Evolutionary conservation across 2,888 invertebrate species (phyloP).

Genomic region (Pollenia griseotomentosa): DNA sequence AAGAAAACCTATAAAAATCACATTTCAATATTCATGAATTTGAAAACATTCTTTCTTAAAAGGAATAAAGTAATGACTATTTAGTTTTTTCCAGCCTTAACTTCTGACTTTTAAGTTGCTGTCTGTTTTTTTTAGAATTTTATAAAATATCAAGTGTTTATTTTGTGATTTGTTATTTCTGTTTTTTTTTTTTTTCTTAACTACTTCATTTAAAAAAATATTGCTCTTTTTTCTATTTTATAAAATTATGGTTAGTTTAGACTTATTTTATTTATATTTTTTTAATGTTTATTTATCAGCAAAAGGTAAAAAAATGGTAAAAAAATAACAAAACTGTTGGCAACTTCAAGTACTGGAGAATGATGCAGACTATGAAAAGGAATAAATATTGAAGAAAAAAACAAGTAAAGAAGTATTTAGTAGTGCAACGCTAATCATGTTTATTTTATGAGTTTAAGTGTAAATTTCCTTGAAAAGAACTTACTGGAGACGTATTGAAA

Average conservation of each 20-base stretch:
- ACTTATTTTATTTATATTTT: too few species aligned
- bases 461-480: slow-evolving; percentile 71
- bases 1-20: slow-evolving; percentile 25
- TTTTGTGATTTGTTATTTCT: slow-evolving; percentile 66
- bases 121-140: background rate
- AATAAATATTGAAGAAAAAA: slow-evolving; percentile 13
- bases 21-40: slow-evolving; percentile 59
- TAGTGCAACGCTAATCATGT: slow-evolving; percentile 74
- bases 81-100: too few species aligned
- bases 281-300: slow-evolving; percentile 1
- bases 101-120: background rate
- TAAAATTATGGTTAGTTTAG: slow-evolving; percentile 31
- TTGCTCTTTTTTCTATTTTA: slow-evolving; percentile 29
- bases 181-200: slow-evolving; percentile 5
- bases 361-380: slow-evolving; percentile 40
- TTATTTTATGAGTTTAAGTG: slow-evolving; percentile 73
- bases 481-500: slow-evolving; percentile 28
- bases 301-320: slow-evolving; percentile 40
- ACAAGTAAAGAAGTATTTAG: slow-evolving; percentile 64
- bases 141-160: slow-evolving; percentile 68
- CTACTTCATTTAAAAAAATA: background rate
- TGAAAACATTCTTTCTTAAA: background rate
- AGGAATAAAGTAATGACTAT: slow-evolving; percentile 36
- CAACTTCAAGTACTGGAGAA: slow-evolving; percentile 55
- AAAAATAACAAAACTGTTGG: slow-evolving; percentile 3